These are phyloP conservation scores for Mya arenaria DNA, from an alignment of 1,140 invertebrate genomes.

Conservation along the genomic window DNA sequence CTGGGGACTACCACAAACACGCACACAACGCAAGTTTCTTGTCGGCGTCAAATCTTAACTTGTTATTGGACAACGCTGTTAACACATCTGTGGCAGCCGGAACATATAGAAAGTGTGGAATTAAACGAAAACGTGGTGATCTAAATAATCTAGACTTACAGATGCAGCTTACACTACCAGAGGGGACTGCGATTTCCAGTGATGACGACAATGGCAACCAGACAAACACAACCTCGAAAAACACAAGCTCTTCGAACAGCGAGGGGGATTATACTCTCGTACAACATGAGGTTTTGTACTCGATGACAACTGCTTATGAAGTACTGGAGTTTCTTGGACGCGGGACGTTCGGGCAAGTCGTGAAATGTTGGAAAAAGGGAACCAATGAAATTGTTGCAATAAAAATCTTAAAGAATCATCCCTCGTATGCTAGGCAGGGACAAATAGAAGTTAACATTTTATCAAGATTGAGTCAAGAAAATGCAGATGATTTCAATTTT, in stretches of 20 bases:
- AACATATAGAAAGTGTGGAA: constrained; percentile 73
- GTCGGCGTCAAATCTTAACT: constrained; percentile 49
- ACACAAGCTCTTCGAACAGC: constrained; percentile 79
- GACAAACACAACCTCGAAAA: constrained; percentile 87
- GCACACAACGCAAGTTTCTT: constrained; percentile 46
- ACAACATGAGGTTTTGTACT: constrained; percentile 98
- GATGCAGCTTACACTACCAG: constrained; percentile 76
- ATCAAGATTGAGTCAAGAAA: constrained; percentile 98
- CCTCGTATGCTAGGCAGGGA: constrained; percentile 99
- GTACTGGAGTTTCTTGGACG: constrained; percentile 99
- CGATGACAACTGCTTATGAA: constrained; percentile 94
- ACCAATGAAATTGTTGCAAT: constrained; percentile 99
- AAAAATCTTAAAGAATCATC: constrained; percentile 99
- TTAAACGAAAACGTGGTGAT: constrained; percentile 77
- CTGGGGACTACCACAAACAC: constrained; percentile 60
- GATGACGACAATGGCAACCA: constrained; percentile 80
- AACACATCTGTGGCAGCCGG: constrained; percentile 29
- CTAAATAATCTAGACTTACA: constrained; percentile 66
- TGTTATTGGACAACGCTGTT: constrained; percentile 45
- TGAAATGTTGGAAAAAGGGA: constrained; percentile 99
- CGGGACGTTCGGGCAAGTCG: constrained; percentile 99
- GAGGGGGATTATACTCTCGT: constrained; percentile 99
- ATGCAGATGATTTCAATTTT: constrained; percentile 99
- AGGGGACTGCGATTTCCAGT: constrained; percentile 76
- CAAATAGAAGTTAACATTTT: constrained; percentile 99